Evolutionary conservation across 2,888 invertebrate species (phyloP).

Genomic region (Cryptus viduatorius): DNA sequence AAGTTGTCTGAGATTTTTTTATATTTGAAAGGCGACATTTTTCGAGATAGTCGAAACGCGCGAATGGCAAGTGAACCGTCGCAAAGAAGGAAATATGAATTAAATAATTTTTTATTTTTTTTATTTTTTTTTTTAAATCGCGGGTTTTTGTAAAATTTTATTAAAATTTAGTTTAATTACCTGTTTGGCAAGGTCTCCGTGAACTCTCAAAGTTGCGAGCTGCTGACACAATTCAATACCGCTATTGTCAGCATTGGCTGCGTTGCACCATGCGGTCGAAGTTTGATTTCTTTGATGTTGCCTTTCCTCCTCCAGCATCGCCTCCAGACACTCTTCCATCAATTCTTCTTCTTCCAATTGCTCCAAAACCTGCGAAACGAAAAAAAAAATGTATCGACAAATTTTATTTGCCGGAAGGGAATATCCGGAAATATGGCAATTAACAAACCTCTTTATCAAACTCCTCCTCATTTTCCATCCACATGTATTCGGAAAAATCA

Average conservation of each 20-base stretch:
- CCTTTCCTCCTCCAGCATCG: conserved; percentile 91
- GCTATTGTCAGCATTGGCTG: conserved; percentile 79
- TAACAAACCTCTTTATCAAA: conserved; percentile 93
- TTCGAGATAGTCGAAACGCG: too few species aligned
- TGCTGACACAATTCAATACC: conserved; percentile 82
- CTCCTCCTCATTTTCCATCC: conserved; percentile 98
- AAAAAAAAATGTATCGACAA: neutral
- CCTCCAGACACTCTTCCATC: conserved; percentile 95
- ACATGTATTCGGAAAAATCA: conserved; percentile 96
- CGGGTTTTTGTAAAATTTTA: too few species aligned
- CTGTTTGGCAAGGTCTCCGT: conserved; percentile 83
- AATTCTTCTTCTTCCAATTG: conserved; percentile 94
- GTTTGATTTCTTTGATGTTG: conserved; percentile 83
- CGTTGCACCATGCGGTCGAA: conserved; percentile 82
- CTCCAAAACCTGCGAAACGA: conserved; percentile 89
- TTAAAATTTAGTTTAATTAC: conserved; percentile 69
- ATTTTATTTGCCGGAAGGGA: neutral
- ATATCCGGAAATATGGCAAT: neutral
- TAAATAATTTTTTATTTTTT: too few species aligned
- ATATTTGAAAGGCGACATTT: too few species aligned
- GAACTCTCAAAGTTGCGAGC: conserved; percentile 80
- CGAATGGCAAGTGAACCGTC: too few species aligned
- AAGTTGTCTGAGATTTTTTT: too few species aligned
- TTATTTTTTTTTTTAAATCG: too few species aligned
- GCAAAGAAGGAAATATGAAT: too few species aligned